A percentile compares a stretch with the other conserved stretches of the same genome.
These are phyloP conservation scores for Sesamia inferens DNA, from an alignment of 2,888 invertebrate genomes.

Conservation along the genomic window DNA sequence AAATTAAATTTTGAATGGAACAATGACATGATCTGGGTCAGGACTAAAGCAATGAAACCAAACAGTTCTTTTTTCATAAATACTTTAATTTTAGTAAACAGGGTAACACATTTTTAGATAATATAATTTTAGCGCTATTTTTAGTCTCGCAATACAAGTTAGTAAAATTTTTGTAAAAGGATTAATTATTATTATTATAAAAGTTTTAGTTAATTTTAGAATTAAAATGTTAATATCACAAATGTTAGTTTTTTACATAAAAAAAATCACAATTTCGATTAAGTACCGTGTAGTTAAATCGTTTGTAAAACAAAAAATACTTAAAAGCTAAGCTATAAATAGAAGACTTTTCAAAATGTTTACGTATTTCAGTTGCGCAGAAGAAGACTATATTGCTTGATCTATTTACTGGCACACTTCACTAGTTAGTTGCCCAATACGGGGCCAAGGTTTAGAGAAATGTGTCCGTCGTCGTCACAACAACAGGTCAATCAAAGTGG, in stretches of 20 bases:
- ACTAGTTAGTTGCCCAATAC: conserved; percentile 4
- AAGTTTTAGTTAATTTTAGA: conserved; percentile 44
- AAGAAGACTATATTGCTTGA: neutral
- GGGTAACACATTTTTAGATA: conserved; percentile 66
- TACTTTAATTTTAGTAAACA: conserved; percentile 78
- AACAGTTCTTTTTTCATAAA: conserved; percentile 70
- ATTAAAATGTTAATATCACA: conserved; percentile 66
- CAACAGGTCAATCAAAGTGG: conserved; percentile 25
- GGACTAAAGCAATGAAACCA: conserved; percentile 89
- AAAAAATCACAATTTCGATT: conserved; percentile 59
- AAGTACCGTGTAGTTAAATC: conserved; percentile 60
- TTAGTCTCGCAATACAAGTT: conserved; percentile 61
- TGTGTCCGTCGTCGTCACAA: conserved; percentile 3
- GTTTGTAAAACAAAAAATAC: conserved; percentile 55
- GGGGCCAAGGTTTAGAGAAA: conserved; percentile 22
- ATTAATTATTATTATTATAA: conserved; percentile 55
- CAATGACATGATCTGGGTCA: conserved; percentile 66
- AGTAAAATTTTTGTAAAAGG: conserved; percentile 52
- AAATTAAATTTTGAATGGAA: conserved; percentile 49
- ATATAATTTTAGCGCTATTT: conserved; percentile 53
- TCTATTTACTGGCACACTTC: neutral
- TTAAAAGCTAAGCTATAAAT: conserved; percentile 54
- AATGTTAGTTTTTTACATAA: conserved; percentile 59
- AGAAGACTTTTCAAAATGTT: conserved; percentile 63
- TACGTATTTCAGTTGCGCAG: conserved; percentile 4